Evolutionary conservation across 2,113 vertebrate genomes (phyloP).

Genomic region (Chloropsis hardwickii): DNA sequence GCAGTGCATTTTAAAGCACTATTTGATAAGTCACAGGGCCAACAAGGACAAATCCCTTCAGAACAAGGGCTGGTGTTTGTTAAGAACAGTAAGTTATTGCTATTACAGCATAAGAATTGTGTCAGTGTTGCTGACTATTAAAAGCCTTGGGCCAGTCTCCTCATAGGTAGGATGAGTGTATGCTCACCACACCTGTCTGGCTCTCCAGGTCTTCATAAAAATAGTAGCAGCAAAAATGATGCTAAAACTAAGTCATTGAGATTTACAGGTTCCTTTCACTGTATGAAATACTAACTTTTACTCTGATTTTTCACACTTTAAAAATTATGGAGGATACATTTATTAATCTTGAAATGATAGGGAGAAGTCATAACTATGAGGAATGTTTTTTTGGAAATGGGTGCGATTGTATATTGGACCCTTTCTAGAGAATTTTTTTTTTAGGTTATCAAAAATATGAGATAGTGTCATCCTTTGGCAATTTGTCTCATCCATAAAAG

Average conservation of each 20-base stretch:
- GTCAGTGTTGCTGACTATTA: neutral
- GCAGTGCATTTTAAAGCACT: neutral
- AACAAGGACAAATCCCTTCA: neutral
- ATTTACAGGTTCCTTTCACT: neutral
- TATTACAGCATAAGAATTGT: neutral
- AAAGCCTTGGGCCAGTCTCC: neutral
- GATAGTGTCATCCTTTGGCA: neutral
- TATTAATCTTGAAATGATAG: neutral
- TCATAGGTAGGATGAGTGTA: neutral
- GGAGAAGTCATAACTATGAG: neutral
- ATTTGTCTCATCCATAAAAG: neutral
- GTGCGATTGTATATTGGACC: accelerated
- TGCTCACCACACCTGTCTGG: neutral
- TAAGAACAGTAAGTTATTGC: neutral
- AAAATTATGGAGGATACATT: neutral
- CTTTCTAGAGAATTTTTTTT: neutral
- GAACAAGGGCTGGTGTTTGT: neutral
- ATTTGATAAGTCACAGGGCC: neutral
- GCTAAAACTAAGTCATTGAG: neutral
- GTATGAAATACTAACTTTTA: neutral
- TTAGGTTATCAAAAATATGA: neutral
- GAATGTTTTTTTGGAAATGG: neutral
- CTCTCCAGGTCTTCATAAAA: neutral
- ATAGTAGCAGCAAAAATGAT: neutral
- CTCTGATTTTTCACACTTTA: neutral